Base-by-base conservation (phyloP, 2,113 vertebrate species). In the Nannobrachium achirus region DNA sequence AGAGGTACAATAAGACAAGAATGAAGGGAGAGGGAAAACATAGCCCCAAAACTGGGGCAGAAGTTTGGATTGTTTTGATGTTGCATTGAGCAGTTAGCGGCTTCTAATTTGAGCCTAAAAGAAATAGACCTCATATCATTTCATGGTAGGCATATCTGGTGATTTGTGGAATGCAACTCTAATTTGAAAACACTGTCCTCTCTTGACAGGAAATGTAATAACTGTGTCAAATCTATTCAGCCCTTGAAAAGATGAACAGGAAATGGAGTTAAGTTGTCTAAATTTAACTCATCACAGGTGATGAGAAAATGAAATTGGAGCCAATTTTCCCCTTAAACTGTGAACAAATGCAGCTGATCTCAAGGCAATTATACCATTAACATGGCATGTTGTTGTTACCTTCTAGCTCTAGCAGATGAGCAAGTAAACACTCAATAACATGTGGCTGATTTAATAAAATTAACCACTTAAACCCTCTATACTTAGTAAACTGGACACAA, bases 41-140 rank as follows among this genome's bases (percentile, higher is more conserved):
- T 76, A 74, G 41, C 40, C 15, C 62, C 64, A 80, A 59, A 88
- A 86, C 66, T 90, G 78, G 85, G 85, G 70, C 79, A 74, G 74
- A 89, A 87, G 71, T 86, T 15, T 51, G 49, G 72, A 85, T 86
- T 76, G 71, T 88, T 76, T 75, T 85, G 56, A 83, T 84, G 83
- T 75, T 45, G 41, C 62, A 50, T 14, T 52, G 65, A 71, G 57
- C 42, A 13, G 63, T 66, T 69, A 59, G 60, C 53, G 7, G 75
- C 65, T 60, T 71, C 66, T 66, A 83, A 75, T 84, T 53, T 63
- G 40, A 71, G 73, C 66, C 75, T 79, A 13, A 19, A 49, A 80
- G 66, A 65, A 74, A 66, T 58, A 55, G 0, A 59, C 45, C 46
- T 61, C 7, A 38, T 3, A 41, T n/a, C 38, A 59, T 85, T 82